Conservation (phyloP, 2,888 invertebrate species). For the Parthenolecanium corni region DNA sequence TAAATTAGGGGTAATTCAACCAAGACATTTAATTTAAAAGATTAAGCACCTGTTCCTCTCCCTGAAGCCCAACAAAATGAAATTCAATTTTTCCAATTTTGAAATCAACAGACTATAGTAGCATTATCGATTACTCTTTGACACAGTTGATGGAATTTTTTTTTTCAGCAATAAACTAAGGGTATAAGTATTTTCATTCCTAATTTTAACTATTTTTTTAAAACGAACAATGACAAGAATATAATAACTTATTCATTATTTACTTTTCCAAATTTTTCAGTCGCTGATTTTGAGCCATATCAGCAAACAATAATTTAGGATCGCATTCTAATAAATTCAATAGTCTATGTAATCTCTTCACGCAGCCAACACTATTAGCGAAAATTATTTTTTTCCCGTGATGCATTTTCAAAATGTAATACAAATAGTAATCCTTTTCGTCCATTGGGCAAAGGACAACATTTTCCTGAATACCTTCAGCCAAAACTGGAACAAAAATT, state of each 20-base stretch:
- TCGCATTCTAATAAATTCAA: slow-evolving; percentile 46
- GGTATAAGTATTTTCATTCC: too few relatives aligned
- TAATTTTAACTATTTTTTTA: too few relatives aligned
- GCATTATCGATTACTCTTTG: too few relatives aligned
- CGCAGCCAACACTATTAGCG: slow-evolving; percentile 86
- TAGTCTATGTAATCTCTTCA: slow-evolving; percentile 54
- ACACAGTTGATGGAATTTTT: too few relatives aligned
- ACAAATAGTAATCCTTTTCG: slow-evolving; percentile 83
- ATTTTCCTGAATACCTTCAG: slow-evolving; percentile 47
- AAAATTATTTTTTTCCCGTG: slow-evolving; percentile 88
- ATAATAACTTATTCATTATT: slow-evolving; percentile 38
- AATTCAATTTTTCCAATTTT: too few relatives aligned
- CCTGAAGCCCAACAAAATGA: too few relatives aligned
- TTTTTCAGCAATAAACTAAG: too few relatives aligned
- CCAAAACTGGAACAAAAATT: slow-evolving; percentile 12
- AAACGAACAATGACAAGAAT: neutral
- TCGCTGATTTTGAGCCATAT: slow-evolving; percentile 88
- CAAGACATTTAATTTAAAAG: too few relatives aligned
- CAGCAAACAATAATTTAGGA: slow-evolving; percentile 69
- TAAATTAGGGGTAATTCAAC: too few relatives aligned
- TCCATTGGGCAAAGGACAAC: slow-evolving; percentile 63
- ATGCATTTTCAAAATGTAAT: slow-evolving; percentile 75
- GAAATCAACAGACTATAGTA: too few relatives aligned
- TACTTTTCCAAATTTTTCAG: slow-evolving; percentile 82
- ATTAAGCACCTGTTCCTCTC: too few relatives aligned